Evolutionary conservation across 2,888 invertebrate genomes (phyloP).

Genomic region (Epinotia bilunana): DNA sequence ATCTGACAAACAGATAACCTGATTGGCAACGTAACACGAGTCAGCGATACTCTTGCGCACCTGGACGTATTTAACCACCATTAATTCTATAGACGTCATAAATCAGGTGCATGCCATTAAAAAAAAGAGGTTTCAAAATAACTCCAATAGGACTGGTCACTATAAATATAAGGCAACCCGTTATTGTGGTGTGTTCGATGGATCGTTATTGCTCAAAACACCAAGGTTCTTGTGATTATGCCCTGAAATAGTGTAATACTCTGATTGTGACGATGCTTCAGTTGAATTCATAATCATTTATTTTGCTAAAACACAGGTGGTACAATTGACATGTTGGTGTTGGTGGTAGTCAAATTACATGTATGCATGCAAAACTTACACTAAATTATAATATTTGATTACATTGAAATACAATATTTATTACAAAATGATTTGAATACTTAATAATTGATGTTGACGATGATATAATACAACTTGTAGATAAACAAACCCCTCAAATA

Average conservation of each 20-base stretch:
- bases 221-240: conserved; percentile 3
- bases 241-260: conserved; percentile 1
- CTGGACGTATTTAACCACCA: conserved; percentile 23
- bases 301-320: too few species aligned
- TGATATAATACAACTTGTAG: not conserved
- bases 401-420: too few species aligned
- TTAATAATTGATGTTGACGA: not conserved
- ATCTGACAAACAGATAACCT: conserved; percentile 29
- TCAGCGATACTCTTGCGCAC: conserved; percentile 26
- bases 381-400: too few species aligned
- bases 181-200: conserved; percentile 34
- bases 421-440: too few species aligned
- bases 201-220: conserved; percentile 16
- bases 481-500: not conserved
- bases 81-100: conserved; percentile 28
- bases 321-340: too few species aligned
- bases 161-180: conserved; percentile 27
- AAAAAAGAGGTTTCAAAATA: conserved; percentile 41
- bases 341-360: too few species aligned
- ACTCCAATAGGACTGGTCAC: conserved; percentile 34
- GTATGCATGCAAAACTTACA: too few species aligned
- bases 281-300: too few species aligned
- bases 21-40: conserved; percentile 30
- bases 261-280: not conserved
- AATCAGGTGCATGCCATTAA: conserved; percentile 26